Evolutionary conservation across 2,888 invertebrate species (phyloP).

Genomic region (Sinopyrophorus schimmeli): DNA sequence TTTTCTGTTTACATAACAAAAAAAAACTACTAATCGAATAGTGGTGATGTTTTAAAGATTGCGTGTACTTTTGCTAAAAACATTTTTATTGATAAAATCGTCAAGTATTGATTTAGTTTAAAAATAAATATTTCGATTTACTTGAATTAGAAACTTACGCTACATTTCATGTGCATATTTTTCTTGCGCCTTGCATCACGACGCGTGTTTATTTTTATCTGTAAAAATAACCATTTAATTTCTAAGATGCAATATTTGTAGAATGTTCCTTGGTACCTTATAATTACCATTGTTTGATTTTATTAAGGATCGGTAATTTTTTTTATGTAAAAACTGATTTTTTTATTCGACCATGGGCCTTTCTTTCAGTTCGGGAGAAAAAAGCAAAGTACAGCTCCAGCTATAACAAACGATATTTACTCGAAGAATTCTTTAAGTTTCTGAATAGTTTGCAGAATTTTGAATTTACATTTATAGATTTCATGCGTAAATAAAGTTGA

Average conservation of each 20-base stretch:
- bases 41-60: constrained; percentile 19
- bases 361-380: constrained; percentile 40
- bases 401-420: constrained; percentile 34
- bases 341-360: constrained; percentile 40
- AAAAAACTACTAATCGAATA: constrained; percentile 13
- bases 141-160: too few species aligned
- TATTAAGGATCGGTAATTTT: too few species aligned
- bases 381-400: constrained; percentile 36
- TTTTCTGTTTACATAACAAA: constrained; percentile 19
- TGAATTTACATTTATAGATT: background rate
- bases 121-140: too few species aligned
- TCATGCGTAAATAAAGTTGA: background rate
- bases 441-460: constrained; percentile 2
- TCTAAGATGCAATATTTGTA: too few species aligned
- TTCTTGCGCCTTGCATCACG: too few species aligned
- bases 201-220: too few species aligned
- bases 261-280: too few species aligned
- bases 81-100: background rate
- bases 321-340: too few species aligned
- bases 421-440: background rate
- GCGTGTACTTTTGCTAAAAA: background rate
- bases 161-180: too few species aligned
- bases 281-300: too few species aligned
- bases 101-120: too few species aligned
- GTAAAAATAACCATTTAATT: too few species aligned